Percentiles rank a stretch among this genome's conserved stretches.
Conservation (phyloP, 2,113 vertebrate species). For the Aptenodytes forsteri region DNA sequence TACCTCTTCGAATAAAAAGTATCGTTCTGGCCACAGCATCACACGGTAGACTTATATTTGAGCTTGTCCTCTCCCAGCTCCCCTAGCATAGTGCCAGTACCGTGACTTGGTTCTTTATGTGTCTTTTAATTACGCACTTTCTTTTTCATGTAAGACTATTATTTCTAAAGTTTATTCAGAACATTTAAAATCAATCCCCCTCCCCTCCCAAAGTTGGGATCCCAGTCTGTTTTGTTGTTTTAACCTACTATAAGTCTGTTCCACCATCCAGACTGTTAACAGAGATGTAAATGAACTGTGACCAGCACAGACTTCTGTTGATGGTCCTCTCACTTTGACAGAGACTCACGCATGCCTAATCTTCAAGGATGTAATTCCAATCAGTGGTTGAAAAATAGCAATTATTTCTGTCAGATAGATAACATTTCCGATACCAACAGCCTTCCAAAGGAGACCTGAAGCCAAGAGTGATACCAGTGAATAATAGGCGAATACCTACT, state of each 20-base stretch:
- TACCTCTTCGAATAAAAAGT: neutral
- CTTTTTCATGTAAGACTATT: neutral
- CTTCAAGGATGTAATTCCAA: neutral
- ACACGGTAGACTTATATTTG: neutral
- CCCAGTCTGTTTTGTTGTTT: neutral
- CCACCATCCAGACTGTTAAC: neutral
- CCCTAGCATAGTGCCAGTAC: neutral
- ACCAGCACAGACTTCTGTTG: neutral
- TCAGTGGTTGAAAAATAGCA: neutral
- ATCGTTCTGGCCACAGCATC: neutral
- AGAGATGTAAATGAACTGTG: neutral
- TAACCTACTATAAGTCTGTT: neutral
- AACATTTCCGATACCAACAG: neutral
- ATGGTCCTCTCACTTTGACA: neutral
- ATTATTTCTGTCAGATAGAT: neutral
- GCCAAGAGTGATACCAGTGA: slow-evolving; percentile 9
- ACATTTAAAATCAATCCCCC: neutral
- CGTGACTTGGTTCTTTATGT: neutral
- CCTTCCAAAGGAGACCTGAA: neutral
- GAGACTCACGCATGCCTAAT: neutral
- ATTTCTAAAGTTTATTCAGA: neutral
- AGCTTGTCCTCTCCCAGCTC: neutral
- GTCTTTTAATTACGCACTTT: neutral
- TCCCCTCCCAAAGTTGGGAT: neutral
- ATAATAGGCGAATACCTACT: neutral